Conservation (phyloP, 2,797 vertebrate genomes). For the Hyperoplus immaculatus region DNA sequence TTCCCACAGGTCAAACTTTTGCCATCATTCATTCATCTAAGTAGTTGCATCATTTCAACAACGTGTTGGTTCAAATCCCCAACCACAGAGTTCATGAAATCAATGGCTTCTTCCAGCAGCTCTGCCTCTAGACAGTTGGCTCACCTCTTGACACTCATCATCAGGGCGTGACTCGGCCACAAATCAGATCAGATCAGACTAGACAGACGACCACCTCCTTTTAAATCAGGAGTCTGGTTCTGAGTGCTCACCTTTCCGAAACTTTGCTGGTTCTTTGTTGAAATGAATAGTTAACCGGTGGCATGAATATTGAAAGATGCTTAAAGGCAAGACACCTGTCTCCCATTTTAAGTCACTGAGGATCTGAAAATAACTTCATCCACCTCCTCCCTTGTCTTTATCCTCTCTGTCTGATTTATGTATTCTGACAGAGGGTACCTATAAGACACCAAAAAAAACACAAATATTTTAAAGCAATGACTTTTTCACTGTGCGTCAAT, state of each 20-base stretch:
- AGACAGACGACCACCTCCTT: slow-evolving; percentile 15
- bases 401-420: neutral
- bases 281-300: slow-evolving; percentile 75
- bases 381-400: slow-evolving; percentile 12
- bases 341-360: slow-evolving; percentile 28
- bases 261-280: slow-evolving; percentile 50
- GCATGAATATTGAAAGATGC: slow-evolving; percentile 75
- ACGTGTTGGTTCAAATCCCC: neutral
- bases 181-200: slow-evolving; percentile 30
- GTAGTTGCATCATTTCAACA: slow-evolving; percentile 8
- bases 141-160: slow-evolving; percentile 28
- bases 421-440: slow-evolving; percentile 21
- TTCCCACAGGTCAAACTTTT: neutral
- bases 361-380: slow-evolving; percentile 55
- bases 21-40: slow-evolving; percentile 26
- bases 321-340: slow-evolving; percentile 73
- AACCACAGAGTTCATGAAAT: slow-evolving; percentile 26
- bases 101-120: slow-evolving; percentile 3
- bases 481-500: neutral
- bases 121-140: slow-evolving; percentile 17
- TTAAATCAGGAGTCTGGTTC: slow-evolving; percentile 32
- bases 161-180: slow-evolving; percentile 15
- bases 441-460: neutral
- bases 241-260: slow-evolving; percentile 39
- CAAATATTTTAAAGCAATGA: neutral